phyloP scores from a whole-genome alignment of 37 sponge, comb jelly and placozoan species.

The Spongilla lacustris region DNA sequence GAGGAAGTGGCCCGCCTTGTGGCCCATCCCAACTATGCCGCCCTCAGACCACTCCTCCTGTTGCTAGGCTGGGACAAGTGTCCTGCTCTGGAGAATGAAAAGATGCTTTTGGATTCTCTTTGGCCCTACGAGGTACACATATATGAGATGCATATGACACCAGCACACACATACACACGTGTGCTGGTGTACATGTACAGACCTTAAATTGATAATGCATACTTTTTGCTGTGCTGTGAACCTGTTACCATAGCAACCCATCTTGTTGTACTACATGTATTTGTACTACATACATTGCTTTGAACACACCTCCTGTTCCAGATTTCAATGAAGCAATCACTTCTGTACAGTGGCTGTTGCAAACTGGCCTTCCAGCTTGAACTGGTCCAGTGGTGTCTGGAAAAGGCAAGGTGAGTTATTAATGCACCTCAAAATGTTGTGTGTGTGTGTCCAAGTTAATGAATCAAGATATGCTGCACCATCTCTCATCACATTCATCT shows the following conservation, averaged over 20 bases:
- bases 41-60: slow-evolving; percentile 76
- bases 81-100: slow-evolving; percentile 60
- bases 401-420: slow-evolving; percentile 86
- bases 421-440: no score
- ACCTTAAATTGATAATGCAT: no score
- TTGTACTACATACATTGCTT: no score
- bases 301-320: slow-evolving; percentile 4
- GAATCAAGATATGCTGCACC: no score
- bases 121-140: slow-evolving; percentile 63
- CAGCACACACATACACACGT: no score
- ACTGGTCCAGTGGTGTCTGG: slow-evolving; percentile 94
- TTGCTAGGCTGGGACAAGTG: slow-evolving; percentile 90
- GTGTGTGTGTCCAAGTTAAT: no score
- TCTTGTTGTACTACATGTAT: no score
- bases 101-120: slow-evolving; percentile 77
- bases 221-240: not conserved
- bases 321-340: slow-evolving; percentile 64
- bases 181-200: no score
- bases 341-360: slow-evolving; percentile 77
- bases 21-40: slow-evolving; percentile 43
- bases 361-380: slow-evolving; percentile 87
- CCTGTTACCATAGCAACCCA: not conserved
- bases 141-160: not conserved
- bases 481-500: no score
- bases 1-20: slow-evolving; percentile 65